Base-by-base conservation (phyloP, 1,140 invertebrate genomes). In the Eubasilissa regina region DNA sequence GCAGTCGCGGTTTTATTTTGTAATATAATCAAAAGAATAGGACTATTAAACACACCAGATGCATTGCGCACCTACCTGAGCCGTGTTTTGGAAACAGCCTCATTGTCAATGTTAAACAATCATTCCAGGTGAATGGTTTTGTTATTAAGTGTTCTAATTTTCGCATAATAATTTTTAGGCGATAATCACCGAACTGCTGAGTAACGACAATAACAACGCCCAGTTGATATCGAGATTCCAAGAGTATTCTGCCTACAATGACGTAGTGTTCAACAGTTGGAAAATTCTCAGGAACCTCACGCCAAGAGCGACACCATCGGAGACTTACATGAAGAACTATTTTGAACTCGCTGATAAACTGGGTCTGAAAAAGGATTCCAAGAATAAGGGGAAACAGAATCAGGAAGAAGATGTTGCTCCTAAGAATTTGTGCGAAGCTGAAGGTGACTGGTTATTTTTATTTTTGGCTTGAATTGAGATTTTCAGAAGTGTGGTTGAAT, bases 281-380 rank as follows among this genome's bases (percentile, higher is more conserved):
- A 90, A 90, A 83, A 84, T 91, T 19, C 84, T 93, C 81, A 89
- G 89, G 6, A 86, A 87, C n/a, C 74, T 93, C 44, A 90, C 90
- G 48, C 87, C 88, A 9, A 80, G 81, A 15, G 35, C 86, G 17
- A 90, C 92, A 56, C 91, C 92, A 44, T 91, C 89, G 64, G 89
- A 92, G 80, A 85, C 89, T 53, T 94, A 93, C 84, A 92, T 94
- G 75, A 89, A 92, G 77, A 95, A 95, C 87, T 92, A 94, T 82
- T 86, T 95, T 35, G 89, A 92, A 72, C 85, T 96, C 15, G 83
- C 95, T 43, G 90, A 94, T 84, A 91, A 91, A 85, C 84, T 94
- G 75, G 85, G 90, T 81, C 83, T 91, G 6, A 86, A 86, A 47
- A 90, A 91, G 84, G 90, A 91, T 15, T 84, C 84, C 3, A 86